Evolutionary conservation across 2,797 vertebrate species (phyloP).

Genomic region (Phrynocephalus forsythii): DNA sequence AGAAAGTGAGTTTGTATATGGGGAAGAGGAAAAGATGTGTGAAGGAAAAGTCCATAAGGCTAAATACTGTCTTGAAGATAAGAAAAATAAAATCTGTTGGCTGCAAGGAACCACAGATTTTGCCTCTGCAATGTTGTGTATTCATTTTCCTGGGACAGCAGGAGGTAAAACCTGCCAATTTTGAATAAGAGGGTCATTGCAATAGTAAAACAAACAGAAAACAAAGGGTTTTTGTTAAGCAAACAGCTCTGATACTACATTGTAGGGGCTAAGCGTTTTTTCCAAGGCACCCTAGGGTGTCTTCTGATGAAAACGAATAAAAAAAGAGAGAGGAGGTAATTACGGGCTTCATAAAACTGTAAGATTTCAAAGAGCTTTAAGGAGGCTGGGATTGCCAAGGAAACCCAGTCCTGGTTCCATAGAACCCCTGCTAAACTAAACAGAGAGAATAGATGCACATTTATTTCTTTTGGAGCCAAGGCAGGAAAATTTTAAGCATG

Average conservation of each 20-base stretch:
- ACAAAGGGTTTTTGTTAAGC: slow-evolving; percentile 23
- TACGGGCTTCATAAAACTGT: slow-evolving; percentile 23
- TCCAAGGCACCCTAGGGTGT: slow-evolving; percentile 3
- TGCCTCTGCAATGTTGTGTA: background rate
- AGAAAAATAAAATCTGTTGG: background rate
- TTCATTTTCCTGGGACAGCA: background rate
- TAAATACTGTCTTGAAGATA: background rate
- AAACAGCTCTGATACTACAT: slow-evolving; percentile 12
- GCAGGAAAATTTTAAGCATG: background rate
- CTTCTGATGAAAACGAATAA: slow-evolving; percentile 29
- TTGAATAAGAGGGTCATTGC: slow-evolving; percentile 2
- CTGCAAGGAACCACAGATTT: background rate
- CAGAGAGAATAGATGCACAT: background rate
- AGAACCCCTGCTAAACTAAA: background rate
- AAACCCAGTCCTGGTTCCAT: slow-evolving; percentile 5
- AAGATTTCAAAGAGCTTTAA: slow-evolving; percentile 30
- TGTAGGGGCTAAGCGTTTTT: background rate
- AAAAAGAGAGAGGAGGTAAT: slow-evolving; percentile 21
- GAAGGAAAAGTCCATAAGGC: background rate
- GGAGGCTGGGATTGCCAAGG: slow-evolving; percentile 23
- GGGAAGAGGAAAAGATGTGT: background rate
- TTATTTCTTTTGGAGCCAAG: background rate
- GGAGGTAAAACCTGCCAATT: background rate
- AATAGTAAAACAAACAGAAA: slow-evolving; percentile 5
- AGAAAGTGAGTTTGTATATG: background rate